A percentile compares a stretch with the other conserved stretches of the same genome.
phyloP scores from a whole-genome alignment of 2,888 invertebrate species.

The Drosophila nr. fundita region DNA sequence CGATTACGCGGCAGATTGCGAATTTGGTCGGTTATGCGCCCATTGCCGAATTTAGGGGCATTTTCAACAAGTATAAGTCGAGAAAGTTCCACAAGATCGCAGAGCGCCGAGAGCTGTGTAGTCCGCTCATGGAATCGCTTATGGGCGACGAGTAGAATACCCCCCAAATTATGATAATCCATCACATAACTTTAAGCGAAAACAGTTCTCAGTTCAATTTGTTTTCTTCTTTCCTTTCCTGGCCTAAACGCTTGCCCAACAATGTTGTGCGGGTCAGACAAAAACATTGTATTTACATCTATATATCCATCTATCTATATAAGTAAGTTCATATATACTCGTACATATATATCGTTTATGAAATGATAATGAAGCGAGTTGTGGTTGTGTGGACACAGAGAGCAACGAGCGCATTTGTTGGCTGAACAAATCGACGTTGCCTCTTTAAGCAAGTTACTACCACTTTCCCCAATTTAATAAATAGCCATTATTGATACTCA shows the following conservation, averaged over 20 bases:
- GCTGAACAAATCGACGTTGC: slow-evolving; percentile 78
- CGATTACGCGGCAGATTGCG: slow-evolving; percentile 90
- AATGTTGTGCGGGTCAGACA: slow-evolving; percentile 11
- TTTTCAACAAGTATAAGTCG: slow-evolving; percentile 88
- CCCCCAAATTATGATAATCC: too few species aligned
- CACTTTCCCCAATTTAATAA: slow-evolving; percentile 7
- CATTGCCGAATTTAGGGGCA: slow-evolving; percentile 89
- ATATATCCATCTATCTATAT: slow-evolving; percentile 10
- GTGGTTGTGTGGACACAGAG: slow-evolving; percentile 39
- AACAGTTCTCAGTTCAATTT: slow-evolving; percentile 54
- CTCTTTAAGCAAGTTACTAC: slow-evolving; percentile 40
- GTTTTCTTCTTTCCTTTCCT: slow-evolving; percentile 42
- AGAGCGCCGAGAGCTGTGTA: slow-evolving; percentile 87
- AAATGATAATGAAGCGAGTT: slow-evolving; percentile 2
- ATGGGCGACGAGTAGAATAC: slow-evolving; percentile 52
- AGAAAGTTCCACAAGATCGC: slow-evolving; percentile 88
- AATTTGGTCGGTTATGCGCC: slow-evolving; percentile 89
- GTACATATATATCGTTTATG: slow-evolving; percentile 25
- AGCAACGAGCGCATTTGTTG: slow-evolving; percentile 82
- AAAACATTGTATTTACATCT: slow-evolving; percentile 10
- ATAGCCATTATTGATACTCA: too few species aligned
- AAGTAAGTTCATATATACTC: slow-evolving; percentile 16
- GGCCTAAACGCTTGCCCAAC: slow-evolving; percentile 5
- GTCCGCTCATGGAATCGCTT: slow-evolving; percentile 79
- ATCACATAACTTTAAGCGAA: background rate